phyloP scores from a whole-genome alignment of 2,888 invertebrate genomes.

The Hyposoter dolosus region DNA sequence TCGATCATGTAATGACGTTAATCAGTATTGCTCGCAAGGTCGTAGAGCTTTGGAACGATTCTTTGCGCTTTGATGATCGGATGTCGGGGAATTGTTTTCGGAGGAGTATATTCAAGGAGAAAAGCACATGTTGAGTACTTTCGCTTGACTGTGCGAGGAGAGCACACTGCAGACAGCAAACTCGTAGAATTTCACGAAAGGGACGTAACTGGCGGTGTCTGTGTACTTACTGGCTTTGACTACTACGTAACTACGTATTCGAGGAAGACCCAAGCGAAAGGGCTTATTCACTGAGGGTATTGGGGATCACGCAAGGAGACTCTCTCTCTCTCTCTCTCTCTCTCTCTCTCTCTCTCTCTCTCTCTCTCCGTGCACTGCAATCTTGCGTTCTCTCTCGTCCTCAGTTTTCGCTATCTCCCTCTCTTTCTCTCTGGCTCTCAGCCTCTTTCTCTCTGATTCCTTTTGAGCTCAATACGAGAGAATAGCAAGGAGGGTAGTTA shows the following conservation, averaged over 20 bases:
- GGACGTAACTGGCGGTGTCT: slow-evolving; percentile 30
- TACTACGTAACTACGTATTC: slow-evolving; percentile 43
- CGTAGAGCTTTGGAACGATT: background rate
- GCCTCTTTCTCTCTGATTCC: slow-evolving; percentile 21
- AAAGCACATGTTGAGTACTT: slow-evolving; percentile 7
- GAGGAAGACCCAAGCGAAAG: slow-evolving; percentile 48
- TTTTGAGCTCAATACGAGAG: slow-evolving; percentile 49
- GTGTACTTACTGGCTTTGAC: slow-evolving; percentile 62
- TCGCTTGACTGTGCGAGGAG: slow-evolving; percentile 17
- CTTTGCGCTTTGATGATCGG: background rate
- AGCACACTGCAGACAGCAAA: slow-evolving; percentile 24
- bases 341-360: background rate
- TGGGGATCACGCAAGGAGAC: slow-evolving; percentile 5
- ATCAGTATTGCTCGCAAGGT: background rate
- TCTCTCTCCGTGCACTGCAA: background rate
- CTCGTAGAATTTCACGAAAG: slow-evolving; percentile 29
- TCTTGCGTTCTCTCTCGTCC: background rate
- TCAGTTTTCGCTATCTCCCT: background rate
- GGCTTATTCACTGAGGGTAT: slow-evolving; percentile 31
- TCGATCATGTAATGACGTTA: background rate
- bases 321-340: slow-evolving; percentile 2
- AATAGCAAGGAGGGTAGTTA: slow-evolving; percentile 65
- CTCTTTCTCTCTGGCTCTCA: slow-evolving; percentile 22
- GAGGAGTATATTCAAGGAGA: background rate
- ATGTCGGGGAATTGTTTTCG: slow-evolving; percentile 12